These are phyloP conservation scores for Petrocephalus schoutedeni DNA, from an alignment of 2,797 vertebrate species.

Conservation along the genomic window DNA sequence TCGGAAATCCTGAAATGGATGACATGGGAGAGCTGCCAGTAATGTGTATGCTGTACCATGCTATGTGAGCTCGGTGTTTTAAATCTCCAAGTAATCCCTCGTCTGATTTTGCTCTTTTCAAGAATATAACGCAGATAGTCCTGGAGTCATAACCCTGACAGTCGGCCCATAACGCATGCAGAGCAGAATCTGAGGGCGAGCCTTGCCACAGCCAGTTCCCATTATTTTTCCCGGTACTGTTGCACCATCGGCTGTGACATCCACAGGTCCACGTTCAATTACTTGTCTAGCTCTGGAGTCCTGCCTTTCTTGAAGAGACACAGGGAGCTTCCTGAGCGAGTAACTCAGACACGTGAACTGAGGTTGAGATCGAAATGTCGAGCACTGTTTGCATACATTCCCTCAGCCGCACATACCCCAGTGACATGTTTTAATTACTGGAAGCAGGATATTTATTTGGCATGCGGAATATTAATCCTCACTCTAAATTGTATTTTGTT, in stretches of 20 bases:
- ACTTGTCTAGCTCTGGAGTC: not conserved
- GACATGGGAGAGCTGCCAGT: not conserved
- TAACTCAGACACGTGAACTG: not conserved
- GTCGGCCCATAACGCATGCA: not conserved
- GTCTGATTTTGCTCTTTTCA: not conserved
- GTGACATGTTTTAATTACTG: conserved; percentile 2
- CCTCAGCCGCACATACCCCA: not conserved
- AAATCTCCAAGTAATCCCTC: not conserved
- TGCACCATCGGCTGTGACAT: not conserved
- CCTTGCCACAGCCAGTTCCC: not conserved
- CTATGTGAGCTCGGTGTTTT: not conserved
- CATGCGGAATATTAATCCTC: not conserved
- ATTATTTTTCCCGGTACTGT: not conserved
- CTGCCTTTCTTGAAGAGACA: not conserved
- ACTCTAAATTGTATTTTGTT: conserved; percentile 1
- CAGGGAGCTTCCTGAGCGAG: not conserved
- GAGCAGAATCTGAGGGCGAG: not conserved
- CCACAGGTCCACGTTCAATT: not conserved
- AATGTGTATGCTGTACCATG: not conserved
- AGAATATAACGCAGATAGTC: not conserved
- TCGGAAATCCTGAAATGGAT: not conserved
- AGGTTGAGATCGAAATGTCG: not conserved
- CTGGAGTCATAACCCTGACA: not conserved
- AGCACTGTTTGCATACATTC: conserved; percentile 4
- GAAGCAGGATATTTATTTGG: conserved; percentile 7